Evolutionary conservation across 1,140 invertebrate species (phyloP), one percentile per base, ranked within the genome.

Genomic region (Zaprionus ornatus): DNA sequence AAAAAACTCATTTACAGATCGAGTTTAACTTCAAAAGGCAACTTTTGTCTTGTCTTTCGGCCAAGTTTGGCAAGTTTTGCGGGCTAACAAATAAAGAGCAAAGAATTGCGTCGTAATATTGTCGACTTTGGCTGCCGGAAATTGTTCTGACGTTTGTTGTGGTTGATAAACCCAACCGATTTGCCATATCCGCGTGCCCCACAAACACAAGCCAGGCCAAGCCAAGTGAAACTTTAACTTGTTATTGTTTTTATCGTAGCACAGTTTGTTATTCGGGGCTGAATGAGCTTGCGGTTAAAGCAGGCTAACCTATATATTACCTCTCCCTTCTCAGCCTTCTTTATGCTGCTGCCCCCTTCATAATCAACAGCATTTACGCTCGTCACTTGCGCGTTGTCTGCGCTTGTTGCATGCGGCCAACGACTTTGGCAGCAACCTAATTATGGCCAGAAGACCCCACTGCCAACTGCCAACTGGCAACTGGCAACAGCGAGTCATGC

Each of bases 101-200:
- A 54, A n/a, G 37, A 76, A 77, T 60, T 65, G 54, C 71, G 42
- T 50, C 48, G 60, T 42, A 61, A 52, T 68, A 42, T 42, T 62
- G 68, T 72, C 65, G 56, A 79, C 66, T 75, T 75, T 23, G 52
- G 65, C 21, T 29, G 35, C 80, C 81, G 80, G 77, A 83, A 83
- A 83, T 80, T 83, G 81, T 72, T 84, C 76, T 84, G 72, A 80
- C 77, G 67, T 83, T 84, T 83, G 77, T 76, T 83, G 80, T 80
- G 80, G 80, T 84, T 82, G 82, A 80, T 68, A 60, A 45, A 59
- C 76, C 50, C 71, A 52, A 45, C 54, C 77, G 69, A 81, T 66
- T 81, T 68, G 45, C 57, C 57, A 67, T 50, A 37, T 61, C 68
- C 27, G 27, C 10, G 13, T n/a, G 7, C 42, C 61, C 21, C 12